Evolutionary conservation across 2,113 vertebrate genomes (phyloP).

Genomic region (Odobenus rosmarus): DNA sequence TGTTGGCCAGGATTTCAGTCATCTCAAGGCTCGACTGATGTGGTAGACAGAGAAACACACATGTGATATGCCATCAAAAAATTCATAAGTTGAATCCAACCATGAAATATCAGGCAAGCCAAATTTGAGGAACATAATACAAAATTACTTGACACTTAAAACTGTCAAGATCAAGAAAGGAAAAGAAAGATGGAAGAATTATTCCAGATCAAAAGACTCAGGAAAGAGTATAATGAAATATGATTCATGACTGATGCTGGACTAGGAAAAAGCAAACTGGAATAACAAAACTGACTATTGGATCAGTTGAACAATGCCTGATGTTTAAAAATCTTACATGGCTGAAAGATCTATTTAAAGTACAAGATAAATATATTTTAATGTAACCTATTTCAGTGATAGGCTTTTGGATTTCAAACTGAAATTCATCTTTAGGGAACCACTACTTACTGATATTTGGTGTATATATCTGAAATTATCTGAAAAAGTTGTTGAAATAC

Average conservation of each 20-base stretch:
- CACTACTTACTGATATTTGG: not conserved
- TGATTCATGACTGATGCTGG: not conserved
- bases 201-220: not conserved
- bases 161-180: not conserved
- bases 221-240: not conserved
- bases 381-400: not conserved
- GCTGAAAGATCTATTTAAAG: not conserved
- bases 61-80: not conserved
- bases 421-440: not conserved
- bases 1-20: not conserved
- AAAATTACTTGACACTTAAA: not conserved
- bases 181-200: not conserved
- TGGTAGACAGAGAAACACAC: not conserved
- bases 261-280: not conserved
- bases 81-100: not conserved
- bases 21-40: not conserved
- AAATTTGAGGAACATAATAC: not conserved
- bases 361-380: not conserved
- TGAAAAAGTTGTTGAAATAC: not conserved
- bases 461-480: not conserved
- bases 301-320: not conserved
- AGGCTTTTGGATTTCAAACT: not conserved
- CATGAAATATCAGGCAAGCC: not conserved
- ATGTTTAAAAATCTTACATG: not conserved
- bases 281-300: not conserved